phyloP scores from a whole-genome alignment of 2,888 invertebrate genomes.

The Octonoba sinensis region DNA sequence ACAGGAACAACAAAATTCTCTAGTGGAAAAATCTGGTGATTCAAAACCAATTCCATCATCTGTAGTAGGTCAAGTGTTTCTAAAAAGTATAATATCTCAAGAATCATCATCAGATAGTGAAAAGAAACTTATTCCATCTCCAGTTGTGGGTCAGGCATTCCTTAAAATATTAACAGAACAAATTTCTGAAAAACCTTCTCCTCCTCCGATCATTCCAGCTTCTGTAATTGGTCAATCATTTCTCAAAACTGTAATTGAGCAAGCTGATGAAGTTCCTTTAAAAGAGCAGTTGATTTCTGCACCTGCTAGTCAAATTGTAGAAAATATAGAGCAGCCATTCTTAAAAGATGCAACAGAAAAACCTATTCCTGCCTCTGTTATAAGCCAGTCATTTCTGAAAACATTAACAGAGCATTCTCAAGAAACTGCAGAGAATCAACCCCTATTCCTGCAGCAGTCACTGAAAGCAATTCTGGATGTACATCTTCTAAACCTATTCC shows the following conservation, averaged over 20 bases:
- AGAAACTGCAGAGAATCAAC: background rate
- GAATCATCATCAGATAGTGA: background rate
- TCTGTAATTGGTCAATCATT: conserved; percentile 55
- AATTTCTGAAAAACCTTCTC: background rate
- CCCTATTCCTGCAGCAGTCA: conserved; percentile 50
- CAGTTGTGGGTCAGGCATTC: conserved; percentile 41
- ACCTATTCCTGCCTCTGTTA: conserved; percentile 37
- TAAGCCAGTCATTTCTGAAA: conserved; percentile 56
- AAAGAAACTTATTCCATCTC: conserved; percentile 19
- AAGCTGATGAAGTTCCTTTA: background rate
- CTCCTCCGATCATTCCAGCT: conserved; percentile 29
- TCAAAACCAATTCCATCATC: conserved; percentile 26
- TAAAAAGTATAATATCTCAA: conserved; percentile 16
- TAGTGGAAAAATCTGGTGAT: conserved; percentile 9
- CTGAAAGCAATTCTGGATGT: background rate
- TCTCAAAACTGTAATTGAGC: conserved; percentile 43
- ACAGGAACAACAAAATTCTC: conserved; percentile 28
- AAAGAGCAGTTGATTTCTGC: background rate
- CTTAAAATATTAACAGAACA: conserved; percentile 35
- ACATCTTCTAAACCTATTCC: conserved; percentile 12
- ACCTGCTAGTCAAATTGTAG: background rate
- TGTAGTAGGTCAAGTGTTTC: conserved; percentile 35
- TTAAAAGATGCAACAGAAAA: conserved; percentile 3
- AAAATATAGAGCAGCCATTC: background rate
- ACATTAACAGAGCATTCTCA: conserved; percentile 3